Base-by-base conservation (phyloP, 2,797 vertebrate species). In the Echeneis naucrates region DNA sequence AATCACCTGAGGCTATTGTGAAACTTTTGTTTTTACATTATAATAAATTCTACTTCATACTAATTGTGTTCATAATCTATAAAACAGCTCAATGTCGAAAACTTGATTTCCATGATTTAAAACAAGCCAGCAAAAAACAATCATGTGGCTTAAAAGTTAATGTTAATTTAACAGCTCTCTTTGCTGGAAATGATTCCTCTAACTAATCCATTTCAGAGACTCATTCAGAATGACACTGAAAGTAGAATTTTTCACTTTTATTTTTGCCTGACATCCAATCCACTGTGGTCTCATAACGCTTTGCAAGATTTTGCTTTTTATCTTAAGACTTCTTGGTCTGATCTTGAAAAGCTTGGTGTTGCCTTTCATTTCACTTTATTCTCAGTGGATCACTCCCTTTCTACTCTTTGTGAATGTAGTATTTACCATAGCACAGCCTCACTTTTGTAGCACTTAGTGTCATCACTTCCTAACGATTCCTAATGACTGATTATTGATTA, bases 291-390 rank as follows among this genome's bases (percentile, higher is more conserved):
- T 17, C 32, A n/a, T 13, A 11, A n/a, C 30, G 13, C 42, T 9
- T 24, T 23, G 47, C 10, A 24, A 23, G 14, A 40, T 48, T 24
- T 51, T 54, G 19, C 48, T 76, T 77, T 45, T 45, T 57, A 63
- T 68, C 58, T 54, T 10, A 2, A 23, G 13, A 30, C 57, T 23
- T 32, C 45, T 42, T 40, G 24, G 47, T 53, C 32, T 21, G 4
- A 21, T 11, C 38, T 30, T 30, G 3, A 37, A 45, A 13, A 40
- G 42, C 75, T 27, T 19, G 3, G 3, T 9, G 8, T 72, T 33
- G 52, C n/a, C 17, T 72, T 53, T 72, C 16, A 35, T 44, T 23
- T 42, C 9, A 38, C 9, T 47, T 59, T 4, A 2, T 30, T 30
- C 59, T 55, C 27, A n/a, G 21, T 8, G 17, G 56, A 21, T 19